Evolutionary conservation across 2,888 invertebrate genomes (phyloP).

Genomic region (Eledona agricola): DNA sequence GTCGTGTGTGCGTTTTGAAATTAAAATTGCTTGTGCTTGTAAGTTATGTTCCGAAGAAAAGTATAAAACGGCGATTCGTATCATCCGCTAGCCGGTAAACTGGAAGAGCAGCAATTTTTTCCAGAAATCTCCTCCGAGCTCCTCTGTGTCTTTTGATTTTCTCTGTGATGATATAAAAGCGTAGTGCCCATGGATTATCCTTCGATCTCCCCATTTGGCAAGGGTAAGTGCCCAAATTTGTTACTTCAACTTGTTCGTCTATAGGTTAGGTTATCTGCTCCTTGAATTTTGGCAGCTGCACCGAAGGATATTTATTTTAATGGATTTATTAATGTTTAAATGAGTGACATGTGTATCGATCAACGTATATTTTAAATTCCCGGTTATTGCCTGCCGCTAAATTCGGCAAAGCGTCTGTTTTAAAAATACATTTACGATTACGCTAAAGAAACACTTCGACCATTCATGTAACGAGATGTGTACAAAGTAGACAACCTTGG

Average conservation of each 20-base stretch:
- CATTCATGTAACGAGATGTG: slow-evolving; percentile 16
- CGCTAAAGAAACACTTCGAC: slow-evolving; percentile 20
- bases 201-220: neutral
- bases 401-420: slow-evolving; percentile 7
- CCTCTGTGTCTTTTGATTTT: slow-evolving; percentile 21
- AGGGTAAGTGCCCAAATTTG: slow-evolving; percentile 12
- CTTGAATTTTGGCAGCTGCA: slow-evolving; percentile 40
- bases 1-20: slow-evolving; percentile 27
- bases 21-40: slow-evolving; percentile 18
- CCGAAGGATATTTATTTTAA: slow-evolving; percentile 45
- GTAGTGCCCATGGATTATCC: slow-evolving; percentile 13
- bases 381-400: slow-evolving; percentile 12
- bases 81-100: no score
- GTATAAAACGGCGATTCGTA: no score
- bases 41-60: no score
- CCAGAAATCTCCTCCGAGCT: slow-evolving; percentile 7
- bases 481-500: slow-evolving; percentile 15
- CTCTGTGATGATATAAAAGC: slow-evolving; percentile 11
- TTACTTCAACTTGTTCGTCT: slow-evolving; percentile 5
- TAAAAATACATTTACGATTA: slow-evolving; percentile 26
- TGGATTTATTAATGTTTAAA: slow-evolving; percentile 36
- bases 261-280: slow-evolving; percentile 30
- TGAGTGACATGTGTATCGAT: slow-evolving; percentile 35
- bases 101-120: slow-evolving; percentile 13
- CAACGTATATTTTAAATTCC: slow-evolving; percentile 33